phyloP scores from a whole-genome alignment of 2,113 vertebrate species.

The Burhinus oedicnemus region DNA sequence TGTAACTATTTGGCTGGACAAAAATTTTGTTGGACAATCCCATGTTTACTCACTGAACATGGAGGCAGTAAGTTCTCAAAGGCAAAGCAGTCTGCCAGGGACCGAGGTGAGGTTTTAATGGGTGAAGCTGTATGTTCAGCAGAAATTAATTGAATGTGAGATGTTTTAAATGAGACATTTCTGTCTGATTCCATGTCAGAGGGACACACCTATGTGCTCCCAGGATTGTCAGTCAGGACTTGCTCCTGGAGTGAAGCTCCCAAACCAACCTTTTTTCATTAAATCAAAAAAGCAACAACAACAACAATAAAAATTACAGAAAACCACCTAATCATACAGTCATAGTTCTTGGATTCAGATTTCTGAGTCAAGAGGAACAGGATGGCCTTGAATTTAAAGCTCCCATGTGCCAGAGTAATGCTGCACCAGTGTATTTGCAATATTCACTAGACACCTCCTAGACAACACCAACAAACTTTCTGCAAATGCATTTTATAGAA shows the following conservation, averaged over 20 bases:
- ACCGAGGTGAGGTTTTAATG: neutral
- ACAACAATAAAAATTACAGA: neutral
- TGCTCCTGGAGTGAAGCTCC: neutral
- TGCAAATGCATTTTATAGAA: neutral
- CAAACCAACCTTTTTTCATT: neutral
- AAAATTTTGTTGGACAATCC: neutral
- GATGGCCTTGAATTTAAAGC: neutral
- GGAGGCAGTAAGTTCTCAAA: neutral
- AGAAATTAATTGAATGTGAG: neutral
- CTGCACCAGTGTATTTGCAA: neutral
- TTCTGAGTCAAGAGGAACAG: neutral
- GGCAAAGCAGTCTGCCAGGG: neutral
- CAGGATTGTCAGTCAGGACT: neutral
- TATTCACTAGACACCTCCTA: neutral
- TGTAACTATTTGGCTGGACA: neutral
- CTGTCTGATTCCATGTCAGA: neutral
- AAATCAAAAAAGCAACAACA: neutral
- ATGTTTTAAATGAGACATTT: neutral
- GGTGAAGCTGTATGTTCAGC: neutral
- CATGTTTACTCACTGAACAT: too few relatives aligned
- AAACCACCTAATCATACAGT: neutral
- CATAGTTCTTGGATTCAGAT: neutral
- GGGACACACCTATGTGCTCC: neutral
- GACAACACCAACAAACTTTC: neutral
- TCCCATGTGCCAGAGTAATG: neutral